A percentile compares a stretch with the other conserved stretches of the same genome.
Conservation (phyloP, 2,888 invertebrate species). For the Lepidochitona cinerea region DNA sequence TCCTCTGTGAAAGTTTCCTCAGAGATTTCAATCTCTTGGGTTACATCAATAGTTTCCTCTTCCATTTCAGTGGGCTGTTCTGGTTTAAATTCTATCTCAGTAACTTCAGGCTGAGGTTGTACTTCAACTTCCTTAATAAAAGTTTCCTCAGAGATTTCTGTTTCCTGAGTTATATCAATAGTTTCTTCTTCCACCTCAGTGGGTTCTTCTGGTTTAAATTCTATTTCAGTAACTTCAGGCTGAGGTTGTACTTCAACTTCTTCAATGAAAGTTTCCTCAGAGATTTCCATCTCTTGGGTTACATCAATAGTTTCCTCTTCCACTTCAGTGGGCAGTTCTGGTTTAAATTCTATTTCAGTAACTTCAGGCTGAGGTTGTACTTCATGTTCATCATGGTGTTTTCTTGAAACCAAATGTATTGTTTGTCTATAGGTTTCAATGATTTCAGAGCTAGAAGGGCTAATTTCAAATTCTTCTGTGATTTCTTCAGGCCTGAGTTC, state of each 20-base stretch:
- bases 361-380: too few species aligned
- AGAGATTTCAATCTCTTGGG: conserved; percentile 3
- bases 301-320: not conserved
- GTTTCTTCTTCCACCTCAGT: conserved; percentile 2
- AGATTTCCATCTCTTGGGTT: conserved; percentile 8
- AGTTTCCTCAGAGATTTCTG: not conserved
- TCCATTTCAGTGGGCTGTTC: conserved; percentile 11
- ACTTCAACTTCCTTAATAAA: not conserved
- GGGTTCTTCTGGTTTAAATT: not conserved
- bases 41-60: conserved; percentile 26
- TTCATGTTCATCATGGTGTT: too few species aligned
- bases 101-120: not conserved
- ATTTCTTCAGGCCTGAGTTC: conserved; percentile 1
- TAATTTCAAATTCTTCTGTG: conserved; percentile 4
- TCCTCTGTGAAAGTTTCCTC: conserved; percentile 8
- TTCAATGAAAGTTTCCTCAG: conserved; percentile 2
- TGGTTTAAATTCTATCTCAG: not conserved
- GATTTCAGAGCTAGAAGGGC: not conserved
- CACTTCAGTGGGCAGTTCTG: not conserved
- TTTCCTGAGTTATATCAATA: not conserved
- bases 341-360: not conserved
- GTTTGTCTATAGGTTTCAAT: not conserved
- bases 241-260: conserved; percentile 1
- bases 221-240: conserved; percentile 9
- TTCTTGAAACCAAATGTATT: too few species aligned